Conservation (phyloP, 2,797 vertebrate genomes). For the Pangasius larnaudii region DNA sequence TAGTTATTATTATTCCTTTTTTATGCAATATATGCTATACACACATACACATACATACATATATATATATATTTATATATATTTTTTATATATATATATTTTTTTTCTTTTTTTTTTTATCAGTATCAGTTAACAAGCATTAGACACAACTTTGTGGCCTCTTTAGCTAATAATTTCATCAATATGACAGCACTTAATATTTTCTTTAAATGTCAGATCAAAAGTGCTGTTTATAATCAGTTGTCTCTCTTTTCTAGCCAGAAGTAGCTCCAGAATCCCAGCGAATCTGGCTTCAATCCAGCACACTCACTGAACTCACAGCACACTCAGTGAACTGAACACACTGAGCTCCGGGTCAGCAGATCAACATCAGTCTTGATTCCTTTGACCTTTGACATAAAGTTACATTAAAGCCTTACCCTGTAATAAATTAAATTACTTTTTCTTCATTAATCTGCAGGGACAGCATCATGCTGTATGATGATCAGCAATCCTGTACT, state of each 20-base stretch:
- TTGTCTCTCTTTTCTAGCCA: not conserved
- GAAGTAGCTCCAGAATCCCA: not conserved
- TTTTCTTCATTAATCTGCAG: not conserved
- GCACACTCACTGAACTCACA: not conserved
- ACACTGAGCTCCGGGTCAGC: not conserved
- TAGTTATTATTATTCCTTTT: too few relatives aligned
- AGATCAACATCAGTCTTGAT: not conserved
- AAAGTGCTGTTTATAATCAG: not conserved
- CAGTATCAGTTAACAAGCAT: too few relatives aligned
- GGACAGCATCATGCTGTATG: not conserved
- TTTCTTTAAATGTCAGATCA: not conserved
- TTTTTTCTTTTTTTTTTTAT: too few relatives aligned
- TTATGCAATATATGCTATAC: too few relatives aligned
- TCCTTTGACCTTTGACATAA: not conserved
- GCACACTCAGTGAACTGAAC: not conserved
- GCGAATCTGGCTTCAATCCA: not conserved
- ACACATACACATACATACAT: too few relatives aligned
- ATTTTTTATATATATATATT: too few relatives aligned
- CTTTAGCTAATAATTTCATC: too few relatives aligned
- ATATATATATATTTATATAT: too few relatives aligned
- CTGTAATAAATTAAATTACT: not conserved
- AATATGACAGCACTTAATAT: not conserved
- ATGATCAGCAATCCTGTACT: not conserved
- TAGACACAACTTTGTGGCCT: not conserved
- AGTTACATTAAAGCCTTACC: not conserved